Evolutionary conservation across 2,888 invertebrate genomes (phyloP).

Genomic region (Sarcophaga variegata): DNA sequence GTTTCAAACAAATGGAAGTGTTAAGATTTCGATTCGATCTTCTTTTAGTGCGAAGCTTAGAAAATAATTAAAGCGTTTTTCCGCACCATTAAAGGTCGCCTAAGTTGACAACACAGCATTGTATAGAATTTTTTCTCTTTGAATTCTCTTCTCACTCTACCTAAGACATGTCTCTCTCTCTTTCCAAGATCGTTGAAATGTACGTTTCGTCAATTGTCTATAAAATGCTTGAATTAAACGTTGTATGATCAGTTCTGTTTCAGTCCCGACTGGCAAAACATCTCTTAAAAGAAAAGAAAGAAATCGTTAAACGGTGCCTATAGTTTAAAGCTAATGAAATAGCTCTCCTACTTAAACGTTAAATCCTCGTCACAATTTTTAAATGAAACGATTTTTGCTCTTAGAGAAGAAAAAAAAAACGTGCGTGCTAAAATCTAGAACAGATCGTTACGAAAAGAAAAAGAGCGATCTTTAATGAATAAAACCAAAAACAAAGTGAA

Average conservation of each 20-base stretch:
- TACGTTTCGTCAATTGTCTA: slow-evolving; percentile 36
- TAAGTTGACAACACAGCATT: no score
- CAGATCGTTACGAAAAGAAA: slow-evolving; percentile 35
- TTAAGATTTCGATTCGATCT: no score
- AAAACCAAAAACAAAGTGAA: slow-evolving; percentile 25
- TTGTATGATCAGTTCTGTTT: slow-evolving; percentile 66
- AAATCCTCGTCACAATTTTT: not conserved
- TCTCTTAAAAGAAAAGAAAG: not conserved
- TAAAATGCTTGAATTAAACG: slow-evolving; percentile 58
- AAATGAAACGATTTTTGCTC: slow-evolving; percentile 7
- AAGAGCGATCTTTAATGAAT: slow-evolving; percentile 22
- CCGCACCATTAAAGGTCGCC: no score
- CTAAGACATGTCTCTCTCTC: no score
- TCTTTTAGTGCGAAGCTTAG: no score
- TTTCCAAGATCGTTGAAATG: no score
- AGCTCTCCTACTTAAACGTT: not conserved
- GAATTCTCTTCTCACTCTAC: no score
- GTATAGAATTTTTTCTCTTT: no score
- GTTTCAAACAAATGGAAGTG: no score
- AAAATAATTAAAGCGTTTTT: no score
- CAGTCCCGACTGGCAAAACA: slow-evolving; percentile 67
- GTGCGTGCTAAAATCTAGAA: slow-evolving; percentile 39
- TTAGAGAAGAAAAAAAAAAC: not conserved
- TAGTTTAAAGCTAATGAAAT: slow-evolving; percentile 6
- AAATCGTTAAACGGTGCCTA: not conserved